Evolutionary conservation across 1,140 invertebrate genomes (phyloP), one percentile per base, ranked within the genome.

Genomic region (Diachasma alloeum): DNA sequence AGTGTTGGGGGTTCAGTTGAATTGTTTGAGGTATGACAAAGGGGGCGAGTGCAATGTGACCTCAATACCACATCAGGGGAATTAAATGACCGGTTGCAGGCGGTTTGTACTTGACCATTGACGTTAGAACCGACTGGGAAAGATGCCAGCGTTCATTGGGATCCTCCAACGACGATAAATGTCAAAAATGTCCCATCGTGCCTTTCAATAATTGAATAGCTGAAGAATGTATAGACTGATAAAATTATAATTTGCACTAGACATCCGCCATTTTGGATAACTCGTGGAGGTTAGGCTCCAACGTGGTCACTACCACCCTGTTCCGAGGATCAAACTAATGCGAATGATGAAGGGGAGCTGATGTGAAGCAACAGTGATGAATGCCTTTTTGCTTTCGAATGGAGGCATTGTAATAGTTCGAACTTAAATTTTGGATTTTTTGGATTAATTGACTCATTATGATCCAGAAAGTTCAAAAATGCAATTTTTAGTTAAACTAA

Each of bases 51-150:
- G 11, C 9, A 13, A 22, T 4, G 22, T 63, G 74, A 75, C 74
- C 74, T 75, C 74, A 36, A 69, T 75, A 53, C 31, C 9, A 53
- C 22, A 56, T 75, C 24, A 69, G 48, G 74, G 13, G 44, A 68
- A 56, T 75, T 69, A 75, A 68, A 69, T 39, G 74, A 36, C 74
- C 44, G 39, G 66, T 75, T 69, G 69, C 36, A 46, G 17, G 63
- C 36, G 56, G 74, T 69, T 75, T n/a, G 59, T 9, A 36, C 48
- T 72, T 59, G 24, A 72, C 48, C 56, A 44, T 37, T 37, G 53
- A 63, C 17, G 53, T 42, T 75, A 46, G 53, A 42, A n/a, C 19
- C 37, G 6, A 70, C 6, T 56, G 59, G 22, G 59, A 63, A 13
- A 63, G 59, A 26, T 63, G 59, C 59, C 59, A 63, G 26, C 24